Evolutionary conservation across 2,797 vertebrate genomes (phyloP).

Genomic region (Lacerta agilis): DNA sequence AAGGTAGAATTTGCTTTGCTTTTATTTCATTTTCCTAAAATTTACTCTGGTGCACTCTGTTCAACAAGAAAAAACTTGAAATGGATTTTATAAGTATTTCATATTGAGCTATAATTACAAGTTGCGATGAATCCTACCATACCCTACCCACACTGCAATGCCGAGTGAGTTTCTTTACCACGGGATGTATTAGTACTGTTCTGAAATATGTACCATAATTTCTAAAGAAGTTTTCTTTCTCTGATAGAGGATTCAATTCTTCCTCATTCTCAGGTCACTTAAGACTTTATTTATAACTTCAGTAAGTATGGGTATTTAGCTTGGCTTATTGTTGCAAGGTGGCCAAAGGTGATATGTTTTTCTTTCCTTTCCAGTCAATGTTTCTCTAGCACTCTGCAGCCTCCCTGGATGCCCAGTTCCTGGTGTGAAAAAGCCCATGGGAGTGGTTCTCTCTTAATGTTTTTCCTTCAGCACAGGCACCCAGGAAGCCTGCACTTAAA

Average conservation of each 20-base stretch:
- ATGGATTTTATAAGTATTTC: conserved; percentile 10
- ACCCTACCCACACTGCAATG: not conserved
- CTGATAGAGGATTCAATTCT: too few species aligned
- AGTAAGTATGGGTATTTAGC: too few species aligned
- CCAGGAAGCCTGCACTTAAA: too few species aligned
- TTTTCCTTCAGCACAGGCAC: too few species aligned
- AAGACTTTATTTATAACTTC: too few species aligned
- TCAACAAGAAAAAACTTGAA: conserved; percentile 2
- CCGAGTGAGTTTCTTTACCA: not conserved
- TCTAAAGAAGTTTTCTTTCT: too few species aligned
- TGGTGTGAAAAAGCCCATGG: too few species aligned
- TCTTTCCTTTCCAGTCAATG: not conserved
- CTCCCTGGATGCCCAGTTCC: too few species aligned
- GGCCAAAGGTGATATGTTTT: not conserved
- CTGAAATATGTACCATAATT: not conserved
- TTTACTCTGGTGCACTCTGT: not conserved
- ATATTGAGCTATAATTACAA: conserved; percentile 14
- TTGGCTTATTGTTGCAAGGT: too few species aligned
- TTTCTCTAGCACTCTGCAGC: too few species aligned
- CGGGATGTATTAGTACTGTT: not conserved
- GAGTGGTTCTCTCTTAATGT: too few species aligned
- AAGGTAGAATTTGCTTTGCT: conserved; percentile 26
- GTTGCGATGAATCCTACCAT: not conserved
- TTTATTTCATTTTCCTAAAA: conserved; percentile 34
- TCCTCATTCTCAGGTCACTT: too few species aligned